These are phyloP conservation scores for Rhabdomys pumilio DNA, from an alignment of 2,797 vertebrate genomes.

Conservation along the genomic window DNA sequence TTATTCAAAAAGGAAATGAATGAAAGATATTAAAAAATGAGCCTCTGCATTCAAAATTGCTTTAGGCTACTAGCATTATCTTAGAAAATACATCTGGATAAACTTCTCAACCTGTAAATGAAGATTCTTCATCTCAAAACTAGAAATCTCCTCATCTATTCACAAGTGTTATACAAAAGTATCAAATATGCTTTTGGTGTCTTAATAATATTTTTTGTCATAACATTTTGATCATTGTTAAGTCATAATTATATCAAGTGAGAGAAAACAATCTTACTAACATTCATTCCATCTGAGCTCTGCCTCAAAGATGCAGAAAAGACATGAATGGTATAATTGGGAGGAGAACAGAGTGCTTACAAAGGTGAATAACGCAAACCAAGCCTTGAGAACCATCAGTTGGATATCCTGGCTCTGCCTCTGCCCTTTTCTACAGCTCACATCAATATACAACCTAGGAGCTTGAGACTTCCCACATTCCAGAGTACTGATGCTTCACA, in stretches of 20 bases:
- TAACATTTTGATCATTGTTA: slow-evolving; percentile 16
- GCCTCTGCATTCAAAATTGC: slow-evolving; percentile 34
- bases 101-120: background rate
- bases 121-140: background rate
- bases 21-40: slow-evolving; percentile 62
- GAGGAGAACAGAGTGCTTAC: no score
- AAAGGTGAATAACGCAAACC: background rate
- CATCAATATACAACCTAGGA: background rate
- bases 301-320: background rate
- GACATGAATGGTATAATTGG: background rate
- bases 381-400: background rate
- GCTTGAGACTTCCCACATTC: background rate
- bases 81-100: slow-evolving; percentile 72
- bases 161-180: slow-evolving; percentile 1
- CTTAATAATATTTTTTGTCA: background rate
- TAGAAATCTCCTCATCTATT: background rate
- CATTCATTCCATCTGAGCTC: background rate
- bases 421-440: background rate
- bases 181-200: background rate
- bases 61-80: slow-evolving; percentile 54
- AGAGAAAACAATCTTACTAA: background rate
- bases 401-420: background rate
- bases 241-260: slow-evolving; percentile 28
- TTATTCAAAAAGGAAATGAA: slow-evolving; percentile 62
- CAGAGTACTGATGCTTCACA: background rate